Percentiles rank a stretch among this genome's conserved stretches.
Conservation (phyloP, 2,113 vertebrate species). For the Periophthalmus modestus region DNA sequence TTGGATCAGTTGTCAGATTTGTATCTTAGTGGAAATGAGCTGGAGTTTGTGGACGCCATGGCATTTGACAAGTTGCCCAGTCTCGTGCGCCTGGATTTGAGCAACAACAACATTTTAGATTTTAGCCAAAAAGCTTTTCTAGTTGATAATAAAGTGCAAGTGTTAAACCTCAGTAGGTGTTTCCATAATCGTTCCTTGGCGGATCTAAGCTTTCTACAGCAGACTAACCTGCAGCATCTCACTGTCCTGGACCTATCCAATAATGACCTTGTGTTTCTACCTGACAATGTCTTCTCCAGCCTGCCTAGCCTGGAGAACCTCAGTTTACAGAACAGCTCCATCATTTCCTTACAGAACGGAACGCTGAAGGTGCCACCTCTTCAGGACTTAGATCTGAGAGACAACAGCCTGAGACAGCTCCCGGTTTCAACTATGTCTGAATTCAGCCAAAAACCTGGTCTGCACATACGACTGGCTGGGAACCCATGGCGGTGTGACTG, state of each 20-base stretch:
- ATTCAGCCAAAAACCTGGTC: constrained; percentile 64
- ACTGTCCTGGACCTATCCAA: constrained; percentile 81
- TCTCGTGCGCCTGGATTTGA: constrained; percentile 85
- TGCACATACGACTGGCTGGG: constrained; percentile 74
- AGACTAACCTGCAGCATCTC: constrained; percentile 69
- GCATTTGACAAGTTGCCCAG: constrained; percentile 83
- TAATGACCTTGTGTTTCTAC: constrained; percentile 82
- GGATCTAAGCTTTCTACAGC: constrained; percentile 63
- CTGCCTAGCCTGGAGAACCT: constrained; percentile 78
- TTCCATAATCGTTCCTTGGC: constrained; percentile 60
- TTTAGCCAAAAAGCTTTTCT: constrained; percentile 79
- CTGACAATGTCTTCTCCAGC: constrained; percentile 65
- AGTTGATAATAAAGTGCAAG: constrained; percentile 70
- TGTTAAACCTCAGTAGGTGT: constrained; percentile 76
- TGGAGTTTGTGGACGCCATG: constrained; percentile 75
- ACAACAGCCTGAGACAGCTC: constrained; percentile 82
- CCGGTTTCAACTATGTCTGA: constrained; percentile 71
- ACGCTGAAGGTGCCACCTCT: constrained; percentile 78
- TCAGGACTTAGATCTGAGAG: constrained; percentile 83
- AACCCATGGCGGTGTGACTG: constrained; percentile 93
- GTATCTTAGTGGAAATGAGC: constrained; percentile 82
- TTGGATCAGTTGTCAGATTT: constrained; percentile 81
- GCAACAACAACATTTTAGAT: constrained; percentile 79
- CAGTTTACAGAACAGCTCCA: constrained; percentile 86
- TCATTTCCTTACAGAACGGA: constrained; percentile 77